Base-by-base conservation (phyloP, 2,797 vertebrate species). In the Semotilus atromaculatus region DNA sequence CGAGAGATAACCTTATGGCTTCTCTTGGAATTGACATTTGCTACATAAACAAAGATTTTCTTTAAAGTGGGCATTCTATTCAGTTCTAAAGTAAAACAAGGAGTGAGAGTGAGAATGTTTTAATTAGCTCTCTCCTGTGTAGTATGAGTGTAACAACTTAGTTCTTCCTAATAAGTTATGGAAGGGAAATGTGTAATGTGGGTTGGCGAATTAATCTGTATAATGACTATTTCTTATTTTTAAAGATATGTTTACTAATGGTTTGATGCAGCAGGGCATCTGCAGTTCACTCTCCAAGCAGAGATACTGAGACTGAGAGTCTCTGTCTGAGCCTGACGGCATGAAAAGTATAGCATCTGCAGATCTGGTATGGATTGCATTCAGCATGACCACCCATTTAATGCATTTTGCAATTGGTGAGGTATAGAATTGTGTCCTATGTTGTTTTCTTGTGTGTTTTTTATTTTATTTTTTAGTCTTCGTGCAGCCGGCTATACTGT, bases 11-110 rank as follows among this genome's bases (percentile, higher is more conserved):
- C 40, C 29, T 51, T 73, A n/a, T 62, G n/a, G 71, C 43, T 55
- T 38, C 48, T 83, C 62, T 23, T 73, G 70, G 9, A 76, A 75
- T n/a, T 83, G 71, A 62, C 36, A 85, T 81, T 14, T 34, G 26
- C 31, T 80, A 53, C 18, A 64, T 51, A 38, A 38, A 58, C 34
- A 36, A 8, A 80, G 29, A 26, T 53, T 80, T 85, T 13, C 26
- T 80, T 75, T 77, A 26, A 80, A 60, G 67, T 60, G 29, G 23
- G 79, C 66, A 53, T 43, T 40, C 13, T 58, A 1, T 84, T 21
- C 19, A 79, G 62, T 36, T 76, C 53, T 62, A 31, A 84, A 73
- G 51, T 3, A 73, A 51, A 78, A 78, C 19, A 80, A 34, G 13
- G 23, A 5, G 72, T 74, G 48, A 48, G 40, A 19, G n/a, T 19